A percentile compares a stretch with the other conserved stretches of the same genome.
Conservation (phyloP, 2,113 vertebrate genomes). For the Tachysurus fulvidraco region DNA sequence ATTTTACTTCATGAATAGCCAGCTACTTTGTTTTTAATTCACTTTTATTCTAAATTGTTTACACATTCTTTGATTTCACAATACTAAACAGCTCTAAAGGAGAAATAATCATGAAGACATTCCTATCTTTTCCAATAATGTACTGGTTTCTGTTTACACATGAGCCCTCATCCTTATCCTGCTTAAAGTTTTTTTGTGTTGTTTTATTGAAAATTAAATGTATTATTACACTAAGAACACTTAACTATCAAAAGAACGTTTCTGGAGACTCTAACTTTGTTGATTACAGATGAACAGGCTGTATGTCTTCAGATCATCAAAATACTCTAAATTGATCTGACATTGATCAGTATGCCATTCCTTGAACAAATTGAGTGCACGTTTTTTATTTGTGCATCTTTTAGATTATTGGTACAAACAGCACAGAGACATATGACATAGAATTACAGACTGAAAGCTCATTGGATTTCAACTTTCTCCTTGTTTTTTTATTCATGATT, state of each 20-base stretch:
- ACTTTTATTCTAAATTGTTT: background rate
- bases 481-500: background rate
- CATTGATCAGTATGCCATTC: background rate
- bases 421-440: background rate
- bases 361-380: background rate
- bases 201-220: background rate
- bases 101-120: background rate
- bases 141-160: background rate
- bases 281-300: background rate
- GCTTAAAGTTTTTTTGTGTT: background rate
- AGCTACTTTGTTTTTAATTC: background rate
- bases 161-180: too few relatives aligned
- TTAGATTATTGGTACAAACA: too few relatives aligned
- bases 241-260: background rate
- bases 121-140: background rate
- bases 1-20: background rate
- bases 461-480: background rate
- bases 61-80: background rate
- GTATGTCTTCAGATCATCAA: background rate
- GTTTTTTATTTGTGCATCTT: too few relatives aligned
- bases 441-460: background rate
- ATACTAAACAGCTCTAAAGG: background rate
- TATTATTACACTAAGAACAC: background rate
- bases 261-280: background rate
- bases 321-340: background rate